Evolutionary conservation across 2,888 invertebrate species (phyloP).

Genomic region (Yponomeuta plumbellus): DNA sequence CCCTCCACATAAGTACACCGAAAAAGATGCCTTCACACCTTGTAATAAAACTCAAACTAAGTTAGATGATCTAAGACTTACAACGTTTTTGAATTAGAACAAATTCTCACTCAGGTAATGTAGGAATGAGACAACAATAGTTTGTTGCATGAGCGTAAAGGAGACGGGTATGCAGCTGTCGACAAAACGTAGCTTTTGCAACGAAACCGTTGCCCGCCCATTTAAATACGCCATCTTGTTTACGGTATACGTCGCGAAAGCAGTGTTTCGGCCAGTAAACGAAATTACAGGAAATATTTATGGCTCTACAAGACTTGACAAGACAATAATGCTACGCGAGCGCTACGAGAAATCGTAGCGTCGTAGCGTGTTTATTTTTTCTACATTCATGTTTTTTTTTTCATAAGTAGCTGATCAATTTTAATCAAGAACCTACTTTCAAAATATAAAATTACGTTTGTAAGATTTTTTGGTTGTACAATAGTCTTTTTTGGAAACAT

Average conservation of each 20-base stretch:
- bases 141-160: conserved; percentile 45
- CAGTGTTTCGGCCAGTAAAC: conserved; percentile 64
- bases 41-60: conserved; percentile 28
- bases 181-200: conserved; percentile 30
- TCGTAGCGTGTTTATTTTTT: conserved; percentile 21
- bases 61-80: conserved; percentile 26
- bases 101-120: background rate
- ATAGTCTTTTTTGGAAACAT: too few species aligned
- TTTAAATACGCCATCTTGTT: conserved; percentile 77
- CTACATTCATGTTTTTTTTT: too few species aligned
- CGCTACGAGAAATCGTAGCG: conserved; percentile 32
- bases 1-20: conserved; percentile 15
- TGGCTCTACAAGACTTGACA: conserved; percentile 38
- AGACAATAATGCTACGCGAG: conserved; percentile 30
- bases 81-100: background rate
- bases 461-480: too few species aligned
- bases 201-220: conserved; percentile 71
- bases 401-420: too few species aligned
- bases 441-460: too few species aligned
- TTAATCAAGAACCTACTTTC: too few species aligned
- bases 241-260: conserved; percentile 54
- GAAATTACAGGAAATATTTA: conserved; percentile 72
- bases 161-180: conserved; percentile 38
- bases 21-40: conserved; percentile 29
- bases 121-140: conserved; percentile 35